Evolutionary conservation across 2,113 vertebrate genomes (phyloP), one percentile per base, ranked within the genome.

Genomic region (Aegotheles bennettii): DNA sequence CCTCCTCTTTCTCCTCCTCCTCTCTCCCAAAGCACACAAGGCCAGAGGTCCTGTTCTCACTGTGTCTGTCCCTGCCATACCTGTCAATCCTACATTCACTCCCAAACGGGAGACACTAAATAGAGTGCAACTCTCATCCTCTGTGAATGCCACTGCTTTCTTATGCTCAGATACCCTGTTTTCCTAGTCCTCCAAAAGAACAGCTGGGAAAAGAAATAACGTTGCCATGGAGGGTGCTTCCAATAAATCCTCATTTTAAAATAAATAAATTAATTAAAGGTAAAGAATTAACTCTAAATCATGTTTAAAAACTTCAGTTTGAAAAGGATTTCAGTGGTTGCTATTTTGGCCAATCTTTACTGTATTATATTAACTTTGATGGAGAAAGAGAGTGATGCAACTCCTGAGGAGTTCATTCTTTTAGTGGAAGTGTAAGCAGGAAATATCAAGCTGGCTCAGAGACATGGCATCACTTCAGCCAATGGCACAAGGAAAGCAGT

Each of bases 81-180:
- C 36, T 23, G 19, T 14, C 16, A 31, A 19, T 28, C 33, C 3
- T 1, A 18, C 7, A 35, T 7, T 19, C 0, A 0, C 25, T 33
- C 42, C 31, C 42, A n/a, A 36, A 48, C 13, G 29, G 50, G 16
- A 7, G 57, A 35, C 25, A 10, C 7, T 14, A 36, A 60, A 9
- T 3, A 16, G 36, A 35, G n/a, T 2, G 18, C 25, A 64, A 17
- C 54, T 40, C 38, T 42, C 42, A 38, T 25, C 28, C 35, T 13
- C 48, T 33, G 29, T 20, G 20, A 60, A 47, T 6, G 10, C 8
- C 36, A 16, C 35, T 43, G 60, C 35, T 67, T 74, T 8, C 43
- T 68, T 38, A 35, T 3, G 7, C 36, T 63, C 16, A 36, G 24
- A 12, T 16, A 45, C 2, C 13, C 43, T 5, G 7, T 45, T 56